Base-by-base conservation (phyloP, 2,113 vertebrate species). In the Lycaon pictus region DNA sequence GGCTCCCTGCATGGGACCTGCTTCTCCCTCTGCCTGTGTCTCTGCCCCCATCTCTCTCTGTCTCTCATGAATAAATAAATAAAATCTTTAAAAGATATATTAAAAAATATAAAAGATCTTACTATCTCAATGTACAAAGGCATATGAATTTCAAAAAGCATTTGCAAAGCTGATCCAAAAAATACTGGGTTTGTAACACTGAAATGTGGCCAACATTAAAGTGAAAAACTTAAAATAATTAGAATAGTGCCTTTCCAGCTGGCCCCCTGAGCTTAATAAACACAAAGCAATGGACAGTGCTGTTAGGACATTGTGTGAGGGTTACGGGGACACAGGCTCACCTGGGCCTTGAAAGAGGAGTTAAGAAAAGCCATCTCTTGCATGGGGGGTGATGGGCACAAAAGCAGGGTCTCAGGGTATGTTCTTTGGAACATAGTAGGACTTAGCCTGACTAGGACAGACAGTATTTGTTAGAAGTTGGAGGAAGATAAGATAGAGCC, bases 201-300 rank as follows among this genome's bases (percentile, higher is more conserved):
- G 17, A 23, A 20, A 88, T 32, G 25, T 20, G 6, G 8, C 43
- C 62, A 6, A 16, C n/a, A 27, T 17, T 56, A 35, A 69, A 63
- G 60, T 94, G 51, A 63, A 95, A 94, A 60, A 32, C 29, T 86
- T 89, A 51, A 74, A 85, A 35, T 69, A 43, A 37, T 88, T 27
- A 20, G 12, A 80, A 80, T 19, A 90, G 58, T 53, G 11, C n/a
- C 27, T 29, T 82, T 62, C 20, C 58, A 77, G 53, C 48, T 71
- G 43, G 83, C 55, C 29, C 88, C 3, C 60, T 35, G 69, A 69
- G n/a, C 13, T 77, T 2, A 3, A 11, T 56, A 13, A 65, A 65
- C 62, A 53, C 4, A 3, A 63, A 56, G 82, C 51, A 88, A 3
- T 2, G 2, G 67, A 1, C 35, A 62, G 0, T 74, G 25, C 27